Conservation (phyloP, 2,888 invertebrate genomes). For the Cryptus viduatorius region DNA sequence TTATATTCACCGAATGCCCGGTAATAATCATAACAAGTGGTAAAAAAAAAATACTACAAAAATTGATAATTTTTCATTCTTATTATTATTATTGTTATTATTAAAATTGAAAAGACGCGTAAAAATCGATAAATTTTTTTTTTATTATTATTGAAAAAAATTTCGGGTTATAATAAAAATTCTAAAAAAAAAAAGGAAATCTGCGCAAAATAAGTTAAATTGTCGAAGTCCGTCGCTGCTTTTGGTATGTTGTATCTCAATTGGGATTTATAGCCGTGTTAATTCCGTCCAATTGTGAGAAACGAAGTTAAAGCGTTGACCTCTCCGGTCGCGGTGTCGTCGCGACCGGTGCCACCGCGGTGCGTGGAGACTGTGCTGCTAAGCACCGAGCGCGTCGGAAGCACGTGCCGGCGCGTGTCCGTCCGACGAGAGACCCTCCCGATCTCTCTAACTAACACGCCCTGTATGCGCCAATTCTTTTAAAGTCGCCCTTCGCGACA, state of each 20-base stretch:
- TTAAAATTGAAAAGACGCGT: too few relatives aligned
- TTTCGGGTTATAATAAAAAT: too few relatives aligned
- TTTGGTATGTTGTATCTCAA: constrained; percentile 72
- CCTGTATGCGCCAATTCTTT: constrained; percentile 45
- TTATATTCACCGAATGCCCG: too few relatives aligned
- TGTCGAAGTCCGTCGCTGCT: not conserved
- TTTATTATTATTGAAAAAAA: too few relatives aligned
- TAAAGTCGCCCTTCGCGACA: constrained; percentile 13
- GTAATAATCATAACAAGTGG: too few relatives aligned
- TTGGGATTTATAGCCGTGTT: constrained; percentile 83
- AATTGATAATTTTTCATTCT: too few relatives aligned
- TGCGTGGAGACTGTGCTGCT: too few relatives aligned
- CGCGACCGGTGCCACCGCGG: constrained; percentile 19
- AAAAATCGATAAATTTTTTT: too few relatives aligned
- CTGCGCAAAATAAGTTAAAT: not conserved
- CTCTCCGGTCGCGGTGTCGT: constrained; percentile 72
- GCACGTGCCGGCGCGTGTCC: constrained; percentile 75
- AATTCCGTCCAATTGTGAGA: constrained; percentile 80
- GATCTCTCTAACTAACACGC: constrained; percentile 32
- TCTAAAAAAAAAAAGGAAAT: not conserved
- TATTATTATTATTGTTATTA: too few relatives aligned
- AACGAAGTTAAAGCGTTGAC: constrained; percentile 83
- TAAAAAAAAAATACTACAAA: too few relatives aligned
- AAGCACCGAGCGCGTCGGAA: constrained; percentile 25
- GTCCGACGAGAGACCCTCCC: not conserved